Evolutionary conservation across 2,797 vertebrate species (phyloP).

Genomic region (Arrhamphus sclerolepis): DNA sequence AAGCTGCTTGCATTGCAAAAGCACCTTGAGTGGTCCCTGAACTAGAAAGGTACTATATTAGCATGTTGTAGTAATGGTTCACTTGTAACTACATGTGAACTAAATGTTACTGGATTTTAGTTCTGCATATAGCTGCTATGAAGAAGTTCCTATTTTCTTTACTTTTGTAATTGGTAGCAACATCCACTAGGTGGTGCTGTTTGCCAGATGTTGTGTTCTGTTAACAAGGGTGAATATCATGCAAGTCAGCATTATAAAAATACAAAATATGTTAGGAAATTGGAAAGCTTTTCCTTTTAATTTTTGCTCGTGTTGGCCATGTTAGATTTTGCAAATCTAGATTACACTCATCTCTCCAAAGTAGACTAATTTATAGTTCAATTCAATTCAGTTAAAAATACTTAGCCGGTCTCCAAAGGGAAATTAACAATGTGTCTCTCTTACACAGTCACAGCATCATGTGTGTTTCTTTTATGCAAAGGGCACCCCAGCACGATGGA

Average conservation of each 20-base stretch:
- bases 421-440: too few species aligned
- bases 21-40: too few species aligned
- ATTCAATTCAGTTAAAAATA: too few species aligned
- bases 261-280: background rate
- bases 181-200: slow-evolving; percentile 62
- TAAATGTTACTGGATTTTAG: background rate
- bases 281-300: background rate
- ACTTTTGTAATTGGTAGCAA: slow-evolving; percentile 4
- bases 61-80: too few species aligned
- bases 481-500: slow-evolving; percentile 94
- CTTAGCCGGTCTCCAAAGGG: too few species aligned
- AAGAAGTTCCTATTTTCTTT: background rate
- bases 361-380: background rate
- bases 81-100: background rate
- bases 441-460: background rate
- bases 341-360: background rate
- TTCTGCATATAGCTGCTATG: background rate
- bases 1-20: too few species aligned
- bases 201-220: slow-evolving; percentile 5
- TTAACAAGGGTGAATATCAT: too few species aligned
- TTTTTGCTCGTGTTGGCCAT: too few species aligned
- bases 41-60: too few species aligned
- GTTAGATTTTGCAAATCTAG: background rate
- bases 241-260: too few species aligned
- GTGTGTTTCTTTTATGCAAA: slow-evolving; percentile 40